Conservation (phyloP, 2,113 vertebrate species). For the Rhabdomys dilectus region DNA sequence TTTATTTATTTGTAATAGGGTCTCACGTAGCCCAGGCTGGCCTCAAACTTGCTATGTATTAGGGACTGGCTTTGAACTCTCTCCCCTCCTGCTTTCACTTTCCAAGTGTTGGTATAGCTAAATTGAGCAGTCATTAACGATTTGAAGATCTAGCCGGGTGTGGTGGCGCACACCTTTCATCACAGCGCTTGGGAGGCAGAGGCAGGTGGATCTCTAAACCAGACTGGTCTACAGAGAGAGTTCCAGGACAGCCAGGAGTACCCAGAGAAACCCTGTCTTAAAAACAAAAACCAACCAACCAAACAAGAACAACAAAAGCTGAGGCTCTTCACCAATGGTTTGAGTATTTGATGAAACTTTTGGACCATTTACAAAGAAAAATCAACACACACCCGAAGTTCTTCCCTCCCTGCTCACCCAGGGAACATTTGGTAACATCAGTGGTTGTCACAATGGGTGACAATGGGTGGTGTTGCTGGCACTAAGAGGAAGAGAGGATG, state of each 20-base stretch:
- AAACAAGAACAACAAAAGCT: neutral
- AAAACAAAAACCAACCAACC: neutral
- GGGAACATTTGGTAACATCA: constrained; percentile 61
- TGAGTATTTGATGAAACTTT: neutral
- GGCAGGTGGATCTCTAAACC: no score
- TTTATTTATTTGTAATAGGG: neutral
- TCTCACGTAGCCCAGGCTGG: neutral
- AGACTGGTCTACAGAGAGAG: neutral
- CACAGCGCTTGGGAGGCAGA: neutral
- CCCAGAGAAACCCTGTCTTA: neutral
- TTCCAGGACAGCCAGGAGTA: neutral
- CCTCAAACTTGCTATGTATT: neutral
- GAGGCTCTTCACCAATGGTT: neutral
- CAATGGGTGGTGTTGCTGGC: constrained; percentile 18
- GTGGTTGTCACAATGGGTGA: constrained; percentile 62
- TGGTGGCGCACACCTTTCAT: neutral
- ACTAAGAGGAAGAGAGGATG: neutral
- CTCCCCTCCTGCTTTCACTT: neutral
- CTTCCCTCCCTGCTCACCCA: neutral
- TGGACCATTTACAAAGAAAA: constrained; percentile 9
- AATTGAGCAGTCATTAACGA: neutral
- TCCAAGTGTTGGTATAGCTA: neutral
- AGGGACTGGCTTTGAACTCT: neutral
- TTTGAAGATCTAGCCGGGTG: neutral
- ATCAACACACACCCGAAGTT: neutral